Percentiles rank a stretch among this genome's conserved stretches.
Conservation (phyloP, 2,888 invertebrate species). For the Synergus gifuensis region DNA sequence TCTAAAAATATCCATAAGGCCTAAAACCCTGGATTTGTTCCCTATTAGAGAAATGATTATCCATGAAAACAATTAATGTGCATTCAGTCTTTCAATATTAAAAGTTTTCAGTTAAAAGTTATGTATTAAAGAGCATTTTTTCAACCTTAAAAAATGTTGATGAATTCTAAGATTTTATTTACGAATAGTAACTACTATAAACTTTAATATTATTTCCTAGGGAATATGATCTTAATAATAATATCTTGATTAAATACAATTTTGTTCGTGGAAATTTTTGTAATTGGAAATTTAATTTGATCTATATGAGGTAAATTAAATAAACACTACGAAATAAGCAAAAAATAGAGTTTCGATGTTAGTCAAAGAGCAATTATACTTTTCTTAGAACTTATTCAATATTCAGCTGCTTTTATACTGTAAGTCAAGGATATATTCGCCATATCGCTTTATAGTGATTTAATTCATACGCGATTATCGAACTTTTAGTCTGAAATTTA, state of each 20-base stretch:
- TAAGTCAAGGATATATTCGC: neutral
- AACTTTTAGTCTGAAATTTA: constrained; percentile 26
- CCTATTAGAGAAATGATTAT: constrained; percentile 3
- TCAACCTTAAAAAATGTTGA: constrained; percentile 6
- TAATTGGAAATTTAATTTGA: neutral
- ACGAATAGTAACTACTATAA: neutral
- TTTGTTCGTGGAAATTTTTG: constrained; percentile 19
- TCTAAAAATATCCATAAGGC: neutral
- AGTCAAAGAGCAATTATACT: neutral
- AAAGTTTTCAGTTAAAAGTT: neutral
- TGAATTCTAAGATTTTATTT: neutral
- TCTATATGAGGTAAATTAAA: neutral
- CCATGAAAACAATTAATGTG: neutral
- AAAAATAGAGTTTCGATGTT: constrained; percentile 9
- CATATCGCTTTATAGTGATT: neutral
- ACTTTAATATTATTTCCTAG: constrained; percentile 3
- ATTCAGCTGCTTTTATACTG: constrained; percentile 2
- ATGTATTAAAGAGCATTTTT: neutral
- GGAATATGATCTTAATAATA: neutral
- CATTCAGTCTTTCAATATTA: constrained; percentile 18
- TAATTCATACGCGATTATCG: constrained; percentile 24
- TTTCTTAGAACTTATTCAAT: constrained; percentile 14
- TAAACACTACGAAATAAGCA: neutral
- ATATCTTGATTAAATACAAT: constrained; percentile 42
- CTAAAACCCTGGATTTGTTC: constrained; percentile 4